A percentile compares a stretch with the other conserved stretches of the same genome.
These are phyloP conservation scores for Cosmia pyralina DNA, from an alignment of 2,888 invertebrate genomes.

Conservation along the genomic window DNA sequence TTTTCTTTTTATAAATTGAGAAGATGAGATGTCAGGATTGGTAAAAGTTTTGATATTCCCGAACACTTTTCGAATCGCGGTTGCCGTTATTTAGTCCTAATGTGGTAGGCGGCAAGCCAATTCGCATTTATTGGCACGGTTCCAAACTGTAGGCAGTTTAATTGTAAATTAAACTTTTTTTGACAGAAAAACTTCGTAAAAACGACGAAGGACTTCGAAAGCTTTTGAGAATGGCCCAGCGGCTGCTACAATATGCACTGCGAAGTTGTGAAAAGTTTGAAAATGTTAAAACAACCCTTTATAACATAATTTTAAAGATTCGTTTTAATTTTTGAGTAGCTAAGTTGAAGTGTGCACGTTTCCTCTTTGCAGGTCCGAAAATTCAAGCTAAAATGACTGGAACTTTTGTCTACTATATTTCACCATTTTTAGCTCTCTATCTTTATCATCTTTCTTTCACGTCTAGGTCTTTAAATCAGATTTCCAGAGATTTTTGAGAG, in stretches of 20 bases:
- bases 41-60: constrained; percentile 4
- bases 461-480: not conserved
- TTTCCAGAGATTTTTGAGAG: not conserved
- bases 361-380: not conserved
- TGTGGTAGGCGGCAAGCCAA: constrained; percentile 30
- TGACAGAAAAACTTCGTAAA: constrained; percentile 20
- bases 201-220: constrained; percentile 10
- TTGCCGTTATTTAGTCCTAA: constrained; percentile 34
- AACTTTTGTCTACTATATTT: not conserved
- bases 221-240: constrained; percentile 32
- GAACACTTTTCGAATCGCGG: constrained; percentile 14
- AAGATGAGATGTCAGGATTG: too few species aligned
- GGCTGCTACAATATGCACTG: constrained; percentile 22
- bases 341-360: not conserved
- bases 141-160: constrained; percentile 36
- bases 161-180: constrained; percentile 31
- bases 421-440: too few species aligned
- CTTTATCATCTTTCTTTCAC: not conserved
- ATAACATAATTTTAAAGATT: constrained; percentile 22
- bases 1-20: too few species aligned
- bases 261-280: constrained; percentile 23
- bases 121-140: constrained; percentile 44
- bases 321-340: constrained; percentile 26
- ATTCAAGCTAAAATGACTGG: not conserved
- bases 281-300: constrained; percentile 24